Base-by-base conservation (phyloP, 1,140 invertebrate genomes). In the Neodiprion lecontei region DNA sequence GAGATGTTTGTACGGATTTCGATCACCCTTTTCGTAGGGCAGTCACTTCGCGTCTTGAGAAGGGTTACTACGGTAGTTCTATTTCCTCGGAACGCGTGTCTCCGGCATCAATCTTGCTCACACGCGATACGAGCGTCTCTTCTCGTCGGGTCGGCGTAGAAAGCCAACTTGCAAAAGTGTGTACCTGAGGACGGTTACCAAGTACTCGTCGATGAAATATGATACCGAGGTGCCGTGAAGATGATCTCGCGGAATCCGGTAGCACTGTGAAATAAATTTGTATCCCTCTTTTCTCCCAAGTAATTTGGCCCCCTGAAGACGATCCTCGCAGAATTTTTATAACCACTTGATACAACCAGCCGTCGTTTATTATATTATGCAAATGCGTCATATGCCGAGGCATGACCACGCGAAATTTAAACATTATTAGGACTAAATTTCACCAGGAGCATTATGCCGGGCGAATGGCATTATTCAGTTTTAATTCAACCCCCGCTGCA, bases 41-140 rank as follows among this genome's bases (percentile, higher is more conserved):
- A 40, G 28, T 40, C 1, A 40, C 5, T 40, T 40, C 28, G 28
- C 28, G 28, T 40, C 28, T 1, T 40, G 28, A 40, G 28, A 9
- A 61, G 7, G n/a, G 53, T 61, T 61, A 14, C 10, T 1, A 53
- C 11, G 8, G 7, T 61, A 61, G 53, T 61, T 61, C 53, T 9
- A 61, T 61, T 61, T 61, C 53, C 53, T 61, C 11, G 11, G 4
- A 61, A 61, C 53, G 53, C n/a, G 53, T 40, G 28, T 40, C 28
- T 61, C n/a, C 8, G 53, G 53, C 53, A 61, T 61, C 53, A 61
- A 61, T 61, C 53, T 61, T 61, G n/a, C 53, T 61, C 53, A 61
- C 53, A 61, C 53, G 53, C 0, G 53, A 40, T 61, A 17, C 53
- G 11, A 61, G n/a, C 11, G 53, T 61, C 53, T 5, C n/a, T 61